Conservation (phyloP, 1,140 invertebrate species). For the Drosophila biarmipes region DNA sequence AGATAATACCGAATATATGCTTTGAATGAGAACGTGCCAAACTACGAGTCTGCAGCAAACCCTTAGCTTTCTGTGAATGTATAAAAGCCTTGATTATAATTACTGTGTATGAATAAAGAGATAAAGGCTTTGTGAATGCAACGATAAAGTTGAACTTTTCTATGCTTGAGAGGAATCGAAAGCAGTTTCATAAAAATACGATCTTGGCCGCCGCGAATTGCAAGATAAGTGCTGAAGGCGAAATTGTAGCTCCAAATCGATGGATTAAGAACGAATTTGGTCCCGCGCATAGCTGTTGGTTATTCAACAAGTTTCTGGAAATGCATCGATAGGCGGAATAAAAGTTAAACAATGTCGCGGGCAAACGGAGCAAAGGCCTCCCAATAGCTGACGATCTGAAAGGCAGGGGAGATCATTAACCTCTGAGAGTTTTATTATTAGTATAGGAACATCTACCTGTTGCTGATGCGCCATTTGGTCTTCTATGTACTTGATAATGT, state of each 20-base stretch:
- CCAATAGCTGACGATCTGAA: conserved; percentile 96
- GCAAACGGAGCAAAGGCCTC: conserved; percentile 97
- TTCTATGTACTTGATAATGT: conserved; percentile 96
- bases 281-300: conserved; percentile 54
- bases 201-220: conserved; percentile 28
- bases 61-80: conserved; percentile 54
- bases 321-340: conserved; percentile 43
- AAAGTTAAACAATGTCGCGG: conserved; percentile 89
- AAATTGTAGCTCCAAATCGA: conserved; percentile 43
- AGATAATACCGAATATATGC: conserved; percentile 67
- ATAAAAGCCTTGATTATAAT: conserved; percentile 67
- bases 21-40: conserved; percentile 62
- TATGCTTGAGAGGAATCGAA: conserved; percentile 64
- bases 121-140: conserved; percentile 48
- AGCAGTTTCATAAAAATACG: conserved; percentile 46
- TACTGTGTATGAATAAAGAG: conserved; percentile 62
- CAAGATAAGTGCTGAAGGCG: conserved; percentile 50
- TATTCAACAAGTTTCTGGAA: conserved; percentile 38
- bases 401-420: conserved; percentile 3
- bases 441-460: conserved; percentile 87
- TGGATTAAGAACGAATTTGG: conserved; percentile 63
- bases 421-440: not conserved
- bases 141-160: conserved; percentile 68
- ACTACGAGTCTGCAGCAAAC: not conserved
- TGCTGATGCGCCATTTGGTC: conserved; percentile 97